A percentile compares a stretch with the other conserved stretches of the same genome.
phyloP scores from a whole-genome alignment of 2,113 vertebrate species.

The Mormyrus lacerda region DNA sequence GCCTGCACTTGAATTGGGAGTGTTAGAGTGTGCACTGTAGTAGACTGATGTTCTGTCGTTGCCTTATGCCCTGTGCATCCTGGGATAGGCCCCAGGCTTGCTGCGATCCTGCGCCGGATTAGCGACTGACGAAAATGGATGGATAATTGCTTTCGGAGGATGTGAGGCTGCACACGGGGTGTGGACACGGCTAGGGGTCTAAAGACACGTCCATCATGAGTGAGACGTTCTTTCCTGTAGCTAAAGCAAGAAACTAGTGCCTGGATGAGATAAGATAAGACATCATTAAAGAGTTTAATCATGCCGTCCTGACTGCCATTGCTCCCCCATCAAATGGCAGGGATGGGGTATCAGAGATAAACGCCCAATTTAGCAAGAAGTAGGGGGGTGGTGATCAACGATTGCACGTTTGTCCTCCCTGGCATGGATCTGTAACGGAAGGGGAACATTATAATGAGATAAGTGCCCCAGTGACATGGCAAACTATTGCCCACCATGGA shows the following conservation, averaged over 20 bases:
- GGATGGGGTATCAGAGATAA: not conserved
- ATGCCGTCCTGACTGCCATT: not conserved
- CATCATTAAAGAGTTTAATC: not conserved
- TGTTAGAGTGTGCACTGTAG: not conserved
- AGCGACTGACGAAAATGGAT: not conserved
- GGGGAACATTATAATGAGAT: conserved; percentile 11
- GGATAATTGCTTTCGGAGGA: not conserved
- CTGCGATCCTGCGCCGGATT: not conserved
- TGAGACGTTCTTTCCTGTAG: not conserved
- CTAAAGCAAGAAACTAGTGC: not conserved
- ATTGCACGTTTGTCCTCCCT: not conserved
- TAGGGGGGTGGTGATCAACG: not conserved
- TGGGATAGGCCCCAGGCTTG: not conserved
- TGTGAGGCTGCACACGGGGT: not conserved
- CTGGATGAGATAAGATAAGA: conserved; percentile 16
- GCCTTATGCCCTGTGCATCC: not conserved
- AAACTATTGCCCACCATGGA: not conserved
- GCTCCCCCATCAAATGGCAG: not conserved
- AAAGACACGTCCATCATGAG: not conserved
- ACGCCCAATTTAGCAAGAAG: not conserved
- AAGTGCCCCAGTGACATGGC: conserved; percentile 32
- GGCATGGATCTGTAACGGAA: not conserved
- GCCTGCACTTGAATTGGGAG: not conserved
- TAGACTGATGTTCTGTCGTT: not conserved
- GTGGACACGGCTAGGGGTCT: not conserved